A percentile compares a stretch with the other conserved stretches of the same genome.
Evolutionary conservation across 2,888 invertebrate genomes (phyloP).

Genomic region (Caenorhabditis sp.): DNA sequence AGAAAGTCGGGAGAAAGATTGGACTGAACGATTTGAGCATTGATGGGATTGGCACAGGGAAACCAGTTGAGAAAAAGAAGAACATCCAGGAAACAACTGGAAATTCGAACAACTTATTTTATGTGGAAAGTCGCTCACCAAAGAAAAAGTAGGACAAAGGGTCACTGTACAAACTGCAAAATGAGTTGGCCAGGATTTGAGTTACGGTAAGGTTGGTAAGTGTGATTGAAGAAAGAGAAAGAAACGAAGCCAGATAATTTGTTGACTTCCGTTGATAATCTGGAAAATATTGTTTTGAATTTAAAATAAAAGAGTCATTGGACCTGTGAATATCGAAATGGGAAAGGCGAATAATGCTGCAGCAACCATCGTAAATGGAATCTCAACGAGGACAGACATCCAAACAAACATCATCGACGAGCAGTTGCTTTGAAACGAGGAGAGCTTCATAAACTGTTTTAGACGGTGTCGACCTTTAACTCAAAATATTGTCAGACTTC

Average conservation of each 20-base stretch:
- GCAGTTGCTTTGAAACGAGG: conserved; percentile 29
- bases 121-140: conserved; percentile 11
- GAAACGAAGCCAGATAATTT: conserved; percentile 6
- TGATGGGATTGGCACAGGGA: conserved; percentile 29
- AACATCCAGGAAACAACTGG: conserved; percentile 43
- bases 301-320: not conserved
- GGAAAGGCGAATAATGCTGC: conserved; percentile 26
- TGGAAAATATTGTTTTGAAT: conserved; percentile 12
- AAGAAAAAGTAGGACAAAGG: conserved; percentile 39
- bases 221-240: not conserved
- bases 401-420: conserved; percentile 10
- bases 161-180: conserved; percentile 26
- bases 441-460: conserved; percentile 40
- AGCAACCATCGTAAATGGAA: conserved; percentile 3
- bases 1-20: conserved; percentile 14
- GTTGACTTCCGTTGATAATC: conserved; percentile 47
- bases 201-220: conserved; percentile 26
- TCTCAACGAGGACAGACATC: conserved; percentile 1
- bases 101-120: not conserved
- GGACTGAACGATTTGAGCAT: conserved; percentile 48
- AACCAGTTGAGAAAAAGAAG: conserved; percentile 34
- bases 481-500: not conserved
- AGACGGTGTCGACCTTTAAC: conserved; percentile 45
- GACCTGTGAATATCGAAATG: conserved; percentile 45
- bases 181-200: conserved; percentile 16